A percentile compares a stretch with the other conserved stretches of the same genome.
Conservation (phyloP, 2,888 invertebrate species). For the Sinelater perroti region DNA sequence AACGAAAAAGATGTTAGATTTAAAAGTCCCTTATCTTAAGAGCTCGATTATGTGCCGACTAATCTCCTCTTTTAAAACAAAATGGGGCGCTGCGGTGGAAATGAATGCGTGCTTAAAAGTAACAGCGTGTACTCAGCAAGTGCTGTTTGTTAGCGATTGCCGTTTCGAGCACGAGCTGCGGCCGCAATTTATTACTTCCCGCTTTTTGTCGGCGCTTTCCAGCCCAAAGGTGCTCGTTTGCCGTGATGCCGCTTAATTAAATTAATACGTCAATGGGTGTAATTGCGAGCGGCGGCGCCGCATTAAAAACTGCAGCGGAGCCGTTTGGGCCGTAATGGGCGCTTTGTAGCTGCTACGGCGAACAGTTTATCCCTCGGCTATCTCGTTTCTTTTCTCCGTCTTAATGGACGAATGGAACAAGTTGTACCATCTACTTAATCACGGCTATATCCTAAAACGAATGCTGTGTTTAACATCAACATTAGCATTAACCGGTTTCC, state of each 20-base stretch:
- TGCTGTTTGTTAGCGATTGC: slow-evolving; percentile 20
- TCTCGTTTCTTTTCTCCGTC: no score
- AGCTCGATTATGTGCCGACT: slow-evolving; percentile 35
- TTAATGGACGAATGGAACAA: no score
- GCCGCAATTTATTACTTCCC: slow-evolving; percentile 19
- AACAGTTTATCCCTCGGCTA: background rate
- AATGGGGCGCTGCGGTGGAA: slow-evolving; percentile 31
- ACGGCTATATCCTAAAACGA: no score
- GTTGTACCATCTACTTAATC: no score
- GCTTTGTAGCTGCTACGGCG: background rate
- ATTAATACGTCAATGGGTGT: no score
- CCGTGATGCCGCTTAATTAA: no score
- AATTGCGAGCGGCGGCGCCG: no score
- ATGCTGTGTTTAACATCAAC: no score
- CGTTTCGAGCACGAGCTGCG: slow-evolving; percentile 13
- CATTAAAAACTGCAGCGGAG: background rate
- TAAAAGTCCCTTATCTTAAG: slow-evolving; percentile 42
- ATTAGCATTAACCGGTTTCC: no score
- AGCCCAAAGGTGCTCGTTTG: no score
- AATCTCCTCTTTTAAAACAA: slow-evolving; percentile 37
- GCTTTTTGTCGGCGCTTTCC: background rate
- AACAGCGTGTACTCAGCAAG: slow-evolving; percentile 29
- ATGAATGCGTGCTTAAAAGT: slow-evolving; percentile 34
- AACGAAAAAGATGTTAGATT: slow-evolving; percentile 44
- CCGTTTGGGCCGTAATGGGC: no score